These are phyloP conservation scores for Tonatia bakeri DNA, from an alignment of 2,113 vertebrate genomes.

Conservation along the genomic window DNA sequence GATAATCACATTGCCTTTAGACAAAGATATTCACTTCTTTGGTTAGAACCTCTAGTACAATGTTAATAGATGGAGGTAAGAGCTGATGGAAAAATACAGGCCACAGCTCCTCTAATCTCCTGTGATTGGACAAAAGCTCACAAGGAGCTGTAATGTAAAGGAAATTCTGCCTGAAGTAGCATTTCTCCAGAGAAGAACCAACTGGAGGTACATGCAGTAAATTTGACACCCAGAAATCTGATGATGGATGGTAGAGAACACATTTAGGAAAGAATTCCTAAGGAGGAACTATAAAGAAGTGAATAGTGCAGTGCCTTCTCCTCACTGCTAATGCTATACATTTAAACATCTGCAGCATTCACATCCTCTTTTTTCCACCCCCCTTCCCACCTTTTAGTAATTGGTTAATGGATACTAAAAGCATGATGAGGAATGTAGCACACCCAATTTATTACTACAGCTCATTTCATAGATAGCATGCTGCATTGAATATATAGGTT, in stretches of 20 bases:
- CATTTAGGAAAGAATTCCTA: not conserved
- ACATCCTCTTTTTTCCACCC: conserved; percentile 38
- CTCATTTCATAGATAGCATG: conserved; percentile 71
- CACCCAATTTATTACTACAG: conserved; percentile 74
- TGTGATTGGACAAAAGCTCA: not conserved
- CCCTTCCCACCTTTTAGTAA: conserved; percentile 64
- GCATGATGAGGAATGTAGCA: conserved; percentile 56
- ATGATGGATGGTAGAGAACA: not conserved
- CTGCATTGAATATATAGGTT: conserved; percentile 58
- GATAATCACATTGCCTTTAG: not conserved
- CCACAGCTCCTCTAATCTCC: conserved; percentile 1
- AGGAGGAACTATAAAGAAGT: conserved; percentile 48
- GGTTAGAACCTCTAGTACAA: not conserved
- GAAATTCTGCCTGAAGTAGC: not conserved
- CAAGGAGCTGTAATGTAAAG: not conserved
- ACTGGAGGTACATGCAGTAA: not conserved
- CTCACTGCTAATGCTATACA: conserved; percentile 35
- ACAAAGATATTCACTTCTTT: not conserved
- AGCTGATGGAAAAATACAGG: not conserved
- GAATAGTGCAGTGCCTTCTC: not conserved
- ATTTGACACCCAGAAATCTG: not conserved
- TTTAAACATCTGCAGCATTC: conserved; percentile 63
- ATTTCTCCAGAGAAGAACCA: not conserved
- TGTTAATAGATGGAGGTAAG: not conserved
- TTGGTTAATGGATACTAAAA: conserved; percentile 79